These are phyloP conservation scores for Aphodius granarius DNA, from an alignment of 2,888 invertebrate genomes.

Conservation along the genomic window DNA sequence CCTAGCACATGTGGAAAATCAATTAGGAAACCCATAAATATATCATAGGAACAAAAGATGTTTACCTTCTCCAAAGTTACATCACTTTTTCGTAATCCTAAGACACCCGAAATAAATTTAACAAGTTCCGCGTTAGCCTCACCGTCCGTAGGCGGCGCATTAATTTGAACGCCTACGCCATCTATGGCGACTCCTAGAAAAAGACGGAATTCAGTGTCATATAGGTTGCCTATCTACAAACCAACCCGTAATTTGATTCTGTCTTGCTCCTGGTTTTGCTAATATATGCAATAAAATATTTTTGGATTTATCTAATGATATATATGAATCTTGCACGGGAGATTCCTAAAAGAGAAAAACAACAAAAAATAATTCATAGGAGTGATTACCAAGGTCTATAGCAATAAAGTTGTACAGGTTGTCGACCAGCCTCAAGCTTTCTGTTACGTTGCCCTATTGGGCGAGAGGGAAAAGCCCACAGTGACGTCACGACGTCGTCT, in stretches of 20 bases:
- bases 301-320: conserved; percentile 26
- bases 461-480: too few species aligned
- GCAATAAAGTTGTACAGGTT: too few species aligned
- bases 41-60: not conserved
- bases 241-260: conserved; percentile 62
- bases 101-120: conserved; percentile 68
- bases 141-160: conserved; percentile 80
- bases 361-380: not conserved
- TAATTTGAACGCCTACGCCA: conserved; percentile 73
- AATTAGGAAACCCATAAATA: not conserved
- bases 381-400: not conserved
- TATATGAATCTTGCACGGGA: not conserved
- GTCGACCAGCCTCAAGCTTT: too few species aligned
- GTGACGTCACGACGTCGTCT: too few species aligned
- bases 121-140: conserved; percentile 78
- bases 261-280: conserved; percentile 77
- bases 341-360: not conserved
- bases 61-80: conserved; percentile 60
- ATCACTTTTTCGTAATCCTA: conserved; percentile 71
- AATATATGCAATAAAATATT: conserved; percentile 65
- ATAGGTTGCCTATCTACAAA: not conserved
- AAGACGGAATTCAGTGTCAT: not conserved
- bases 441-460: too few species aligned
- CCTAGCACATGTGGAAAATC: conserved; percentile 25
- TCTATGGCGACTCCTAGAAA: conserved; percentile 59